Evolutionary conservation across 2,888 invertebrate genomes (phyloP).

Genomic region (Drosophila quasianomalipes): DNA sequence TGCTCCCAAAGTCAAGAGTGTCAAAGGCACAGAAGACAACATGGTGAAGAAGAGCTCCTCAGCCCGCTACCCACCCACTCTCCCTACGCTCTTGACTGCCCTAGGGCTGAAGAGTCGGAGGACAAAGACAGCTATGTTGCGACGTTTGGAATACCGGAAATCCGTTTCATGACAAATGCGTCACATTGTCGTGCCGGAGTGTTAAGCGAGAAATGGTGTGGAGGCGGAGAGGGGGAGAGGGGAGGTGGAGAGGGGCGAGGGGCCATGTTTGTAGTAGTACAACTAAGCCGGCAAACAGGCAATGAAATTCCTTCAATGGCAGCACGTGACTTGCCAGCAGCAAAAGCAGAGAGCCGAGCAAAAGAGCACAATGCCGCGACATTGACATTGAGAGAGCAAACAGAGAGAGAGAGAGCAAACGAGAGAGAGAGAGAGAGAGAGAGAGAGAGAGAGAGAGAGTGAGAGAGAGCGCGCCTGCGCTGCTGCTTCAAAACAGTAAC

Average conservation of each 20-base stretch:
- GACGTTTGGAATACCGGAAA: slow-evolving; percentile 75
- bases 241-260: not conserved
- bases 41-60: not conserved
- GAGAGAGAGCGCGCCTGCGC: slow-evolving; percentile 50
- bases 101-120: slow-evolving; percentile 16
- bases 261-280: slow-evolving; percentile 2
- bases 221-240: not conserved
- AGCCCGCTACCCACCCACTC: not conserved
- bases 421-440: slow-evolving; percentile 31
- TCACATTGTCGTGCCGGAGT: slow-evolving; percentile 71
- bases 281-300: slow-evolving; percentile 70
- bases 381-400: slow-evolving; percentile 65
- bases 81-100: not conserved
- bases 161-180: slow-evolving; percentile 80
- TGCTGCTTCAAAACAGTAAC: slow-evolving; percentile 9
- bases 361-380: slow-evolving; percentile 34
- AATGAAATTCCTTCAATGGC: slow-evolving; percentile 78
- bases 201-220: slow-evolving; percentile 50
- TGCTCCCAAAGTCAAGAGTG: slow-evolving; percentile 66
- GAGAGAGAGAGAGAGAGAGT: slow-evolving; percentile 4
- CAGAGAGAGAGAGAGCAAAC: slow-evolving; percentile 23
- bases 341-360: slow-evolving; percentile 20
- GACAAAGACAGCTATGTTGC: slow-evolving; percentile 62
- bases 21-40: slow-evolving; percentile 38
- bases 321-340: slow-evolving; percentile 71